Percentiles rank a stretch among this genome's conserved stretches.
Conservation (phyloP, 2,888 invertebrate genomes). For the Helicoverpa assulta region DNA sequence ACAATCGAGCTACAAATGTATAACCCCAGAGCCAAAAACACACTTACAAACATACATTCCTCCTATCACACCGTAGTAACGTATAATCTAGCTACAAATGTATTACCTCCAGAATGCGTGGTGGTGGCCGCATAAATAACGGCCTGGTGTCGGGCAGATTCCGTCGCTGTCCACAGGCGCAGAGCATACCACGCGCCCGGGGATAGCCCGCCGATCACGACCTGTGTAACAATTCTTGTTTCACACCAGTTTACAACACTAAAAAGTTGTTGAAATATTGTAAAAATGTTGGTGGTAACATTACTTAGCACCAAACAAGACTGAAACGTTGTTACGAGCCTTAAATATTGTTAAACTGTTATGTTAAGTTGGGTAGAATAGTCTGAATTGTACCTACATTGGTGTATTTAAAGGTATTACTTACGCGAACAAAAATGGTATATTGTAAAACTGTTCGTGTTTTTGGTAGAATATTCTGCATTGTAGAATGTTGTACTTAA, state of each 20-base stretch:
- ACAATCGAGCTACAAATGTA: not conserved
- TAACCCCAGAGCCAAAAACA: constrained; percentile 91
- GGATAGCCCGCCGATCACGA: constrained; percentile 91
- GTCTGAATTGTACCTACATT: too few species aligned
- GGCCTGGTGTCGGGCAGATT: constrained; percentile 91
- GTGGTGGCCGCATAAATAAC: constrained; percentile 94
- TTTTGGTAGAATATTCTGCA: too few species aligned
- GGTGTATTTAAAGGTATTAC: too few species aligned
- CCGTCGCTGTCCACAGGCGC: constrained; percentile 93
- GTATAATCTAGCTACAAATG: not conserved
- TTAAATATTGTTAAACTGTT: too few species aligned
- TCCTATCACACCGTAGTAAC: not conserved
- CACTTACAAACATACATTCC: not conserved
- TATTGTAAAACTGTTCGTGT: too few species aligned
- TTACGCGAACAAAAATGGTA: too few species aligned
- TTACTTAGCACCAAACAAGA: too few species aligned
- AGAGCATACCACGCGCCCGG: constrained; percentile 94
- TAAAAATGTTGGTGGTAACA: not conserved
- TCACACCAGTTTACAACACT: not conserved
- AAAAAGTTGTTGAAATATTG: not conserved
- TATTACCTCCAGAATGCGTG: constrained; percentile 92
- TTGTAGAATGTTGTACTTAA: too few species aligned
- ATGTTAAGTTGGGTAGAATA: too few species aligned
- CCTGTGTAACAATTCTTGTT: constrained; percentile 64
- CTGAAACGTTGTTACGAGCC: too few species aligned